Evolutionary conservation across 2,888 invertebrate species (phyloP).

Genomic region (Apeira syringaria): DNA sequence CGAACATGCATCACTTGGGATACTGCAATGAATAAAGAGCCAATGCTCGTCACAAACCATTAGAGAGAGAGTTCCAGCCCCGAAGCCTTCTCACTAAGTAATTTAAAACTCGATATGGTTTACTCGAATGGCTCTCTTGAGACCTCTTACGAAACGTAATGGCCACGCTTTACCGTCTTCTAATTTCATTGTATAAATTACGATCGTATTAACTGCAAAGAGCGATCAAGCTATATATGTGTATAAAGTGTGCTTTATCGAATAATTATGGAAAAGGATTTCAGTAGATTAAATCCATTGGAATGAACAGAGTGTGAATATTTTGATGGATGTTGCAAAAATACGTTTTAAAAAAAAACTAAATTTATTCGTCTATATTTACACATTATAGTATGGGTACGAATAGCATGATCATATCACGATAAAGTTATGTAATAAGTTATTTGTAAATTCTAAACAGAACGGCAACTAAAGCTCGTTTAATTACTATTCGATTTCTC

Average conservation of each 20-base stretch:
- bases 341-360: too few species aligned
- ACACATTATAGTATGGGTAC: too few species aligned
- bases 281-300: too few species aligned
- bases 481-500: slow-evolving; percentile 28
- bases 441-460: slow-evolving; percentile 16
- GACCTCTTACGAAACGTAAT: slow-evolving; percentile 10
- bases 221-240: slow-evolving; percentile 1
- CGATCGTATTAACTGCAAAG: slow-evolving; percentile 5
- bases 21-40: too few species aligned
- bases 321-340: too few species aligned
- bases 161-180: slow-evolving; percentile 2
- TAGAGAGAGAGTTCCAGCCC: not conserved
- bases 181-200: slow-evolving; percentile 14
- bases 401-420: too few species aligned
- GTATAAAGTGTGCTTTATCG: slow-evolving; percentile 6
- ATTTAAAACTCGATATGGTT: slow-evolving; percentile 21
- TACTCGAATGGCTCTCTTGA: slow-evolving; percentile 11
- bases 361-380: too few species aligned
- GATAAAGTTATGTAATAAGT: not conserved
- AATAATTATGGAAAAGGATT: too few species aligned
- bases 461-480: slow-evolving; percentile 12
- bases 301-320: too few species aligned
- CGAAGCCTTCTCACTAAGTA: slow-evolving; percentile 15
- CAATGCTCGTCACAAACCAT: not conserved
- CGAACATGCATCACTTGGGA: too few species aligned